Conservation (phyloP, 1,140 invertebrate genomes). For the Leptinotarsa defecta region DNA sequence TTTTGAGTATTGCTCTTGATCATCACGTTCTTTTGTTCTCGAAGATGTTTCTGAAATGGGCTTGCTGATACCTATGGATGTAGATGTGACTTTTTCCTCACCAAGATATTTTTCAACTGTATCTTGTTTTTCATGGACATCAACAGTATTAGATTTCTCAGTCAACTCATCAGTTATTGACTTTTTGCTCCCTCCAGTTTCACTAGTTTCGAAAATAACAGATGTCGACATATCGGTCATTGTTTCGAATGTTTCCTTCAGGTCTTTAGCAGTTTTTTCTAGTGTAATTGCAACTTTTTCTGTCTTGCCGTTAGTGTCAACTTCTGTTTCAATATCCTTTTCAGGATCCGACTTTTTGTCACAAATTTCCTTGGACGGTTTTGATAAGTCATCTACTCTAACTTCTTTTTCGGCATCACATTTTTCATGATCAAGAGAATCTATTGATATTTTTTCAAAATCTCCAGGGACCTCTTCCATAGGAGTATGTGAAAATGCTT, state of each 20-base stretch:
- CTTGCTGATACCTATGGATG: too few relatives aligned
- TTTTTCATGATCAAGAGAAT: slow-evolving; percentile 10
- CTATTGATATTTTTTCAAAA: too few relatives aligned
- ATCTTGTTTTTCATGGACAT: too few relatives aligned
- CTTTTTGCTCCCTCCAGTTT: background rate
- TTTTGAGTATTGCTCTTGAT: too few relatives aligned
- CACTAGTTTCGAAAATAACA: slow-evolving; percentile 28
- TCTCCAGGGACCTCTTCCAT: too few relatives aligned
- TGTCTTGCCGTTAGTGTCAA: background rate
- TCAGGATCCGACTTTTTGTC: slow-evolving; percentile 17
- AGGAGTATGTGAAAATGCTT: too few relatives aligned
- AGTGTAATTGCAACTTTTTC: background rate
- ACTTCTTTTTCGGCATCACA: slow-evolving; percentile 15
- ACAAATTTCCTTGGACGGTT: background rate
- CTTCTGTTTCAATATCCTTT: slow-evolving; percentile 16
- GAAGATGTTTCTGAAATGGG: too few relatives aligned
- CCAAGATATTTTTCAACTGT: too few relatives aligned
- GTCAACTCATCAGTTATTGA: too few relatives aligned
- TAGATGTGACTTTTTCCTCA: too few relatives aligned
- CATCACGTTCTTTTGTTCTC: too few relatives aligned
- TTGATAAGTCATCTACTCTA: background rate
- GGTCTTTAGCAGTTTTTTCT: slow-evolving; percentile 10
- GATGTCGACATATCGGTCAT: background rate
- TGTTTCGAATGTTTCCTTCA: slow-evolving; percentile 25
- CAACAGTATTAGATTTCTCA: too few relatives aligned